These are phyloP conservation scores for Hirudo medicinalis DNA, from an alignment of 1,140 invertebrate genomes.

Conservation along the genomic window DNA sequence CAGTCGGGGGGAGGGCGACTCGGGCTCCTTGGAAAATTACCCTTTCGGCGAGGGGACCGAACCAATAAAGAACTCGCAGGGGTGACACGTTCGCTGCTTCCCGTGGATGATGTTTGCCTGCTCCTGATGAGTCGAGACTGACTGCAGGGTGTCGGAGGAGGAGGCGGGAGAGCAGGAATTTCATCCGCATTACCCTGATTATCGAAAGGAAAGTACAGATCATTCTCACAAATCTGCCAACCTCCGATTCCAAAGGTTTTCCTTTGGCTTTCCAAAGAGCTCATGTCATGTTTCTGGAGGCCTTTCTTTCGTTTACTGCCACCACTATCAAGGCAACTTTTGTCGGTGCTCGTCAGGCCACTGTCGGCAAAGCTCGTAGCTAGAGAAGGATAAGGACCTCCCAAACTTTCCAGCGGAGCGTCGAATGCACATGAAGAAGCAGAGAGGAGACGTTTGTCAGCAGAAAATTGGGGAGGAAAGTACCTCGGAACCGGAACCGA, in stretches of 20 bases:
- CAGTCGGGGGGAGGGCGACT: not conserved
- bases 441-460: not conserved
- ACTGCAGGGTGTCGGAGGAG: slow-evolving; percentile 63
- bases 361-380: not conserved
- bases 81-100: slow-evolving; percentile 42
- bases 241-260: slow-evolving; percentile 21
- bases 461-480: not conserved
- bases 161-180: slow-evolving; percentile 52
- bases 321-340: not conserved
- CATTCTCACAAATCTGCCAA: slow-evolving; percentile 40
- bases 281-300: too few relatives aligned
- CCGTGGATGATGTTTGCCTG: slow-evolving; percentile 57
- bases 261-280: not conserved
- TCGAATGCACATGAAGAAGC: not conserved
- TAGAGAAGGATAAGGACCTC: not conserved
- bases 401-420: not conserved
- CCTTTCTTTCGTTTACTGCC: too few relatives aligned
- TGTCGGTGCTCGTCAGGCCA: not conserved
- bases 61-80: not conserved
- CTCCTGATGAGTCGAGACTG: slow-evolving; percentile 54
- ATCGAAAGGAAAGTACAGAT: not conserved
- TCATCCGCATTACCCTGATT: slow-evolving; percentile 45
- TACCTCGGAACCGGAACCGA: not conserved
- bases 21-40: not conserved
- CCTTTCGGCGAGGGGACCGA: not conserved